Evolutionary conservation across 2,797 vertebrate species (phyloP).

Genomic region (Nyctibius grandis): DNA sequence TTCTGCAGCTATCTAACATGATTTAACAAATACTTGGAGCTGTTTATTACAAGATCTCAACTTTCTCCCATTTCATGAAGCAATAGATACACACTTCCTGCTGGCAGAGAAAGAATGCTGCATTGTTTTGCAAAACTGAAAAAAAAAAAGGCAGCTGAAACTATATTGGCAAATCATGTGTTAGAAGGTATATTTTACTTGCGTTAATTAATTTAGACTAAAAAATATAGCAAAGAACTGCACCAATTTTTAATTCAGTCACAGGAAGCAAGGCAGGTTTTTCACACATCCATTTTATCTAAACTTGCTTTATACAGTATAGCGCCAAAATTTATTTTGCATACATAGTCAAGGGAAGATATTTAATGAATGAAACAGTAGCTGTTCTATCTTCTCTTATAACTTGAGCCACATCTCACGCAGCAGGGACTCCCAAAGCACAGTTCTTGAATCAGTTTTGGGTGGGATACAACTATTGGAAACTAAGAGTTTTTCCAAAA

Average conservation of each 20-base stretch:
- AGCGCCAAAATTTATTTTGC: not conserved
- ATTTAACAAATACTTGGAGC: not conserved
- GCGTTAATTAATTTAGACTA: not conserved
- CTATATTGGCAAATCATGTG: not conserved
- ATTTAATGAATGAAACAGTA: not conserved
- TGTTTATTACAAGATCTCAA: not conserved
- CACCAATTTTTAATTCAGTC: not conserved
- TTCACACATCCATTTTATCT: not conserved
- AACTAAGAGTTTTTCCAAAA: not conserved
- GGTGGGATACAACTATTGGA: not conserved
- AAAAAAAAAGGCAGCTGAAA: not conserved
- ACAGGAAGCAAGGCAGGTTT: not conserved
- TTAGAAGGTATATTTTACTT: not conserved
- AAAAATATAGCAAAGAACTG: not conserved
- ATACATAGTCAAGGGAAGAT: not conserved
- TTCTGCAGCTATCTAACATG: not conserved
- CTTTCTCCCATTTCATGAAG: not conserved
- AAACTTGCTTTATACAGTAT: not conserved
- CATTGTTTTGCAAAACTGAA: not conserved
- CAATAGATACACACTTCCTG: not conserved
- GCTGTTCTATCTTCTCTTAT: not conserved
- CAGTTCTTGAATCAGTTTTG: not conserved
- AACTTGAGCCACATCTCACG: not conserved
- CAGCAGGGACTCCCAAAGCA: not conserved
- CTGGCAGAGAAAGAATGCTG: not conserved